Conservation (phyloP, 2,888 invertebrate species). For the Drepanosiphum platanoidis region DNA sequence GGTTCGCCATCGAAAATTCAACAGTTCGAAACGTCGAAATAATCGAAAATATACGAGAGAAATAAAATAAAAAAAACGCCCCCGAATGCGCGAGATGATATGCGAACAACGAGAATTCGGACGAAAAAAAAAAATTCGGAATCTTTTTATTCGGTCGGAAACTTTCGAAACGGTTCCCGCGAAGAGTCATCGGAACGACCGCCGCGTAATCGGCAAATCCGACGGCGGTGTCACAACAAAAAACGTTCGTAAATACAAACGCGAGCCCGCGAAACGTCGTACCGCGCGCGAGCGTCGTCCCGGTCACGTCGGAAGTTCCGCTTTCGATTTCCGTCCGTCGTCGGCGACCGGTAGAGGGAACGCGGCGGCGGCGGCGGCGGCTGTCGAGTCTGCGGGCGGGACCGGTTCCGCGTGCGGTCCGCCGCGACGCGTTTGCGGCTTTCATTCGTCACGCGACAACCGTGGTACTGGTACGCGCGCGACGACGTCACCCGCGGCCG, state of each 20-base stretch:
- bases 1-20: no score
- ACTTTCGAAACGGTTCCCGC: neutral
- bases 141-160: neutral
- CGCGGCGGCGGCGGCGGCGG: neutral
- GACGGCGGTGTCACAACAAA: neutral
- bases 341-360: slow-evolving; percentile 44
- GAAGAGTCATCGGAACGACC: no score
- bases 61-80: no score
- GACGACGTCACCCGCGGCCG: slow-evolving; percentile 42
- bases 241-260: neutral
- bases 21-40: no score
- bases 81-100: no score
- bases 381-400: slow-evolving; percentile 35
- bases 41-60: no score
- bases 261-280: neutral
- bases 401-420: slow-evolving; percentile 41
- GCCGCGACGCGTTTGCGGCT: slow-evolving; percentile 27
- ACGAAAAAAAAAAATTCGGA: no score
- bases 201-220: neutral
- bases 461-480: slow-evolving; percentile 34
- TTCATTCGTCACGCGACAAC: slow-evolving; percentile 61
- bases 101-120: no score
- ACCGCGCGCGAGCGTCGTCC: neutral
- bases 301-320: slow-evolving; percentile 3
- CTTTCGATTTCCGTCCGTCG: slow-evolving; percentile 11